phyloP scores from a whole-genome alignment of 2,888 invertebrate species.

The Horisme vitalbata region DNA sequence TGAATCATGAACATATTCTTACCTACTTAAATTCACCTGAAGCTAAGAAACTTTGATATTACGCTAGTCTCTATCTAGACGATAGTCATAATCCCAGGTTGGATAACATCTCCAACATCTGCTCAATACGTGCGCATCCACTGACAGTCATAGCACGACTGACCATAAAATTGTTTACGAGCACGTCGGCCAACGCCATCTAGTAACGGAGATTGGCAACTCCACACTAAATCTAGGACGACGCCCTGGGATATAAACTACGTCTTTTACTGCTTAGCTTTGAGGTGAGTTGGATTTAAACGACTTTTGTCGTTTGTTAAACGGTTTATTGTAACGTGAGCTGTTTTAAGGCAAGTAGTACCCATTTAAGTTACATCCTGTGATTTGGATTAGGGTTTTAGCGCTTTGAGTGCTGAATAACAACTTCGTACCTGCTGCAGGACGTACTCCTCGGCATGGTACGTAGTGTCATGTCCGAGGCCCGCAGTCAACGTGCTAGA shows the following conservation, averaged over 20 bases:
- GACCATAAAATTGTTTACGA: conserved; percentile 67
- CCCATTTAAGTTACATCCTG: too few relatives aligned
- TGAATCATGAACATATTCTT: neutral
- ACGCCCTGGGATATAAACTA: conserved; percentile 51
- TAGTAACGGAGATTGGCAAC: conserved; percentile 68
- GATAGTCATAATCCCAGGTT: conserved; percentile 5
- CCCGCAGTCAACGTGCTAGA: too few relatives aligned
- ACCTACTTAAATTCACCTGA: neutral
- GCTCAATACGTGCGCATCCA: conserved; percentile 36
- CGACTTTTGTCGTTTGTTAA: conserved; percentile 59
- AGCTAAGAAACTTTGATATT: neutral
- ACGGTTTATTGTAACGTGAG: conserved; percentile 43
- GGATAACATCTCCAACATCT: conserved; percentile 31
- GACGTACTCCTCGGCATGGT: too few relatives aligned
- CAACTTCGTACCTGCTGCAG: too few relatives aligned
- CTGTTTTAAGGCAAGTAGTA: neutral
- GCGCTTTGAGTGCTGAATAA: too few relatives aligned
- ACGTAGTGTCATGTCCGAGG: too few relatives aligned
- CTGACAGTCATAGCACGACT: conserved; percentile 46
- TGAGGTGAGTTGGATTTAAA: conserved; percentile 69
- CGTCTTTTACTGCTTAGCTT: conserved; percentile 65
- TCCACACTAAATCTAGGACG: conserved; percentile 51
- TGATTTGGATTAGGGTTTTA: too few relatives aligned
- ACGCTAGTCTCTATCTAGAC: neutral
- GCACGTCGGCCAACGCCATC: conserved; percentile 64